Base-by-base conservation (phyloP, 2,113 vertebrate species). In the Crotalus tigris region DNA sequence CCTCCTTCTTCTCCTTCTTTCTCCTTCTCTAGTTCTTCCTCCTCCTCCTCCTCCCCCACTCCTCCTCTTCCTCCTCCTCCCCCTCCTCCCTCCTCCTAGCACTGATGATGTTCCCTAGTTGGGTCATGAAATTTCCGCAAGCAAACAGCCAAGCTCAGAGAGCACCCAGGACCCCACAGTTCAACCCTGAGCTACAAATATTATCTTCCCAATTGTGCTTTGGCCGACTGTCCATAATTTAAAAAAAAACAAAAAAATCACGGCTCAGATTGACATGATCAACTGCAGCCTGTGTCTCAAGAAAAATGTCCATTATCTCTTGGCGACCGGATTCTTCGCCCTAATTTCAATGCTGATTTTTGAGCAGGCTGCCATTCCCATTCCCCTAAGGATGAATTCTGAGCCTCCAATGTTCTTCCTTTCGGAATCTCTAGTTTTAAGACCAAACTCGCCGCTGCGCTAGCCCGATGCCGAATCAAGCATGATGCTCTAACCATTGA, bases 391-490 rank as follows among this genome's bases (percentile, higher is more conserved):
- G 12, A 29, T 17, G 23, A 44, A 59, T 69, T 69, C 87, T 55
- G 81, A 46, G 33, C 13, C 26, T 69, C 89, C 5, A 81, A 26
- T 88, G 91, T 29, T 89, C 91, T 87, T 95, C 44, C 53, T 93
- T 95, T 21, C 94, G 9, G 11, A 61, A 92, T 64, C 23, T 96
- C 26, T 96, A 99, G 99, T 95, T 98, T 93, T 93, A 99, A 97
- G 97, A 99, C 97, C 89, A 99, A 98, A 93, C 96, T 99, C 95
- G 98, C 98, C 87, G 99, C 98, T 11, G 98, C 99, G 0, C 81
- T 99, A 94, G 99, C 99, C 61, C 98, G 98, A 88, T 98, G 94
- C 96, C 98, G 98, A 94, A 98, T 99, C 97, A 99, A 98, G 96
- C 96, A 98, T 0, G 95, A 98, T 88, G 98, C 99, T 94, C 93